These are phyloP conservation scores for Leuciscus waleckii DNA, from an alignment of 2,797 vertebrate species.

Conservation along the genomic window DNA sequence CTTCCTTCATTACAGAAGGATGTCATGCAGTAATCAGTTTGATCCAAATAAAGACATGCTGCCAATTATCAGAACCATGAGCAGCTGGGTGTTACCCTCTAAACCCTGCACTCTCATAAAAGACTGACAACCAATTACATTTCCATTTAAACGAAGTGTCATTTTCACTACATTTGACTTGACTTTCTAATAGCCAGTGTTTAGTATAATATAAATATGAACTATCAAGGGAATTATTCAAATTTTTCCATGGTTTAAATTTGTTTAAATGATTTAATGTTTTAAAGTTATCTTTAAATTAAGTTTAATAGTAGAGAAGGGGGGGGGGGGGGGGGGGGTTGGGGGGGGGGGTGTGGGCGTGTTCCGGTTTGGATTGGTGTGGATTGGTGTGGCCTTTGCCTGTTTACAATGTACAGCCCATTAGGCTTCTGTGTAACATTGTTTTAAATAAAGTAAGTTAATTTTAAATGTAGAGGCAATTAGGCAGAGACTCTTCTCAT, in stretches of 20 bases:
- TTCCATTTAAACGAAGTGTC: slow-evolving; percentile 21
- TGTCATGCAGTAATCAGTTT: slow-evolving; percentile 55
- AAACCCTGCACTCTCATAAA: slow-evolving; percentile 46
- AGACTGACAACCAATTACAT: slow-evolving; percentile 47
- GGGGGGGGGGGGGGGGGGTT: too few relatives aligned
- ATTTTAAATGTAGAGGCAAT: slow-evolving; percentile 39
- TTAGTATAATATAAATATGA: neutral
- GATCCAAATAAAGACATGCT: slow-evolving; percentile 49
- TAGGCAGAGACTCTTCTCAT: slow-evolving; percentile 11
- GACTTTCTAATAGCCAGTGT: neutral
- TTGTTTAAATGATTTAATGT: neutral
- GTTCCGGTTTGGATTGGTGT: too few relatives aligned
- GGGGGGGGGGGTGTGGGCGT: too few relatives aligned
- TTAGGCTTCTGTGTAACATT: slow-evolving; percentile 28
- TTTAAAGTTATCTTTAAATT: neutral
- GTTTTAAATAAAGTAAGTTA: slow-evolving; percentile 10
- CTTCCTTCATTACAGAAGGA: slow-evolving; percentile 52
- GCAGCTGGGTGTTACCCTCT: slow-evolving; percentile 56
- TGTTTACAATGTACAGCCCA: neutral
- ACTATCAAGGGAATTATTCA: neutral
- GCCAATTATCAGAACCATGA: slow-evolving; percentile 56
- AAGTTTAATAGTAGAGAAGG: neutral
- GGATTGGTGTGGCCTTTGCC: neutral
- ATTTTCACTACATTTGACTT: slow-evolving; percentile 3
- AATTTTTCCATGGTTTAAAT: neutral